phyloP scores from a whole-genome alignment of 1,140 invertebrate genomes.

The Himalopsyche phryganea region DNA sequence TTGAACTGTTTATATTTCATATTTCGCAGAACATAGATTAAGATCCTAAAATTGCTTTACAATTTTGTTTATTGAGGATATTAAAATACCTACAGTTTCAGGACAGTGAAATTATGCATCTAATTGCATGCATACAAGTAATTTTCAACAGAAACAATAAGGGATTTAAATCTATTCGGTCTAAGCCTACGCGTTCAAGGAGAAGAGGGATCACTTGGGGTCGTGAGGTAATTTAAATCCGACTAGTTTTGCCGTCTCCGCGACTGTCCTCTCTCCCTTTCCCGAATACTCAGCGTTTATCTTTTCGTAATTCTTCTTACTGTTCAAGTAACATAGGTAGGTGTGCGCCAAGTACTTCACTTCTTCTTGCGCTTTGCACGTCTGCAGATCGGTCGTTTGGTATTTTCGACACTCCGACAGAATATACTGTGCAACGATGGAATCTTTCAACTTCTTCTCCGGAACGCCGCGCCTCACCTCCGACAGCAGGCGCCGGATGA shows the following conservation, averaged over 20 bases:
- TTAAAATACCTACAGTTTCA: too few relatives aligned
- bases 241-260: constrained; percentile 76
- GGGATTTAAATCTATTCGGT: too few relatives aligned
- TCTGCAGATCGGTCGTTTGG: constrained; percentile 71
- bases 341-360: constrained; percentile 66
- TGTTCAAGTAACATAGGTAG: constrained; percentile 71
- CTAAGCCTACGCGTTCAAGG: too few relatives aligned
- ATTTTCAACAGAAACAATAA: too few relatives aligned
- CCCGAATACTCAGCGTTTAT: constrained; percentile 70
- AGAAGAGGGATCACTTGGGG: constrained; percentile 46
- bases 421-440: constrained; percentile 62
- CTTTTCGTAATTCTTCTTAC: constrained; percentile 63
- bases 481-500: constrained; percentile 57
- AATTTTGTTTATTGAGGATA: too few relatives aligned
- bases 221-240: constrained; percentile 83
- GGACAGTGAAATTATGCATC: too few relatives aligned
- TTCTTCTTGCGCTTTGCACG: constrained; percentile 78
- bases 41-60: too few relatives aligned
- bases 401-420: constrained; percentile 68
- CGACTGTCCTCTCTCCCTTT: constrained; percentile 69
- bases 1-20: too few relatives aligned
- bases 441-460: constrained; percentile 53
- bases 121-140: too few relatives aligned
- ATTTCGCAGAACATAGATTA: too few relatives aligned
- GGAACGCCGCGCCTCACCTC: constrained; percentile 58